These are phyloP conservation scores for Synanthedon myopaeformis DNA, from an alignment of 2,888 invertebrate species.

Conservation along the genomic window DNA sequence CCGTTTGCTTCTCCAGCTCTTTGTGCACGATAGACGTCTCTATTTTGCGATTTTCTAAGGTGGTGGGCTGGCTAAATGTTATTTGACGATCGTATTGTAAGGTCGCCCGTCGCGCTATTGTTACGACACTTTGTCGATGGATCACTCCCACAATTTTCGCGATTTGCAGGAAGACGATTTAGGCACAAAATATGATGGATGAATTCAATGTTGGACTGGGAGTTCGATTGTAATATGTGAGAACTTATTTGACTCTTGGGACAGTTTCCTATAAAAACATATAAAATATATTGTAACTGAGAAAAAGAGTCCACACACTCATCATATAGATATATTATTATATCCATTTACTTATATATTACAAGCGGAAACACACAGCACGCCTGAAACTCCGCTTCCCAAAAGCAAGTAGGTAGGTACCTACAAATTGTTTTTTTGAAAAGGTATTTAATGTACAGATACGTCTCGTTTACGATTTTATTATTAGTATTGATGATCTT, in stretches of 20 bases:
- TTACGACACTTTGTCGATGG: slow-evolving; percentile 37
- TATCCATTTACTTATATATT: no score
- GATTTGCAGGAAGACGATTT: slow-evolving; percentile 42
- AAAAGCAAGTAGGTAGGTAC: no score
- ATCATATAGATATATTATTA: no score
- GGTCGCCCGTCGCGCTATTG: slow-evolving; percentile 61
- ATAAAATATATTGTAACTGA: no score
- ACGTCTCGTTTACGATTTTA: no score
- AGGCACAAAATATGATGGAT: slow-evolving; percentile 49
- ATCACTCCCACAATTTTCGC: slow-evolving; percentile 66
- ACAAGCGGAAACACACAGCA: no score
- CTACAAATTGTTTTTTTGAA: no score
- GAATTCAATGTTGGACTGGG: slow-evolving; percentile 27
- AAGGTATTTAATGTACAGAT: no score
- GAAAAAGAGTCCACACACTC: no score
- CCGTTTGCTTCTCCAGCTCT: slow-evolving; percentile 45
- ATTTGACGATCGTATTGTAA: slow-evolving; percentile 65
- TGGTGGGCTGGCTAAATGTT: slow-evolving; percentile 67
- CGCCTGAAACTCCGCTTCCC: no score
- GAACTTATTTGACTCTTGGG: slow-evolving; percentile 60
- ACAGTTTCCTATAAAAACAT: slow-evolving; percentile 5
- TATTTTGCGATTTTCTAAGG: slow-evolving; percentile 68
- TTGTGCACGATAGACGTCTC: slow-evolving; percentile 56
- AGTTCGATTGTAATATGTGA: slow-evolving; percentile 33
- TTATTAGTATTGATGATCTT: no score